A percentile compares a stretch with the other conserved stretches of the same genome.
Evolutionary conservation across 2,888 invertebrate genomes (phyloP).

Genomic region (Hesperia comma): DNA sequence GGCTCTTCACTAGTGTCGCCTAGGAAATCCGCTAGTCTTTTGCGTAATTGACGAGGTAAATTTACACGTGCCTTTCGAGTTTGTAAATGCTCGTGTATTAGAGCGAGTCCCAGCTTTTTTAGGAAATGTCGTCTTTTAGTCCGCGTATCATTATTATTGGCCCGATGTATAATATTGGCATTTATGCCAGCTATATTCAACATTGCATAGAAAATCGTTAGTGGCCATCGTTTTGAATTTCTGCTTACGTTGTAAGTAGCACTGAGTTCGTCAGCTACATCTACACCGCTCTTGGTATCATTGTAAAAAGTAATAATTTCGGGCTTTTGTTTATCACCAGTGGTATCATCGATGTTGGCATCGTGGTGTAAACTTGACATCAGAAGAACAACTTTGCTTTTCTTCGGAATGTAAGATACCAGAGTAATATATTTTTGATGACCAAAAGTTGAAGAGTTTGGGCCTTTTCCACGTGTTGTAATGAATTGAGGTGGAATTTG

Average conservation of each 20-base stretch:
- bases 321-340: constrained; percentile 26
- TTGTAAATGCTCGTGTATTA: no score
- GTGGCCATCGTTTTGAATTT: constrained; percentile 34
- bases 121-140: no score
- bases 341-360: constrained; percentile 8
- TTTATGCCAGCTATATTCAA: constrained; percentile 32
- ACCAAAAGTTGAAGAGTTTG: constrained; percentile 34
- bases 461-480: constrained; percentile 21
- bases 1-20: no score
- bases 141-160: constrained; percentile 15
- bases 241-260: constrained; percentile 31
- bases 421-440: constrained; percentile 39
- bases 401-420: constrained; percentile 38
- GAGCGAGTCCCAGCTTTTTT: no score
- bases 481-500: constrained; percentile 41
- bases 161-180: background rate
- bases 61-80: no score
- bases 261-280: constrained; percentile 30
- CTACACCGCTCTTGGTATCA: constrained; percentile 31
- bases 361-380: constrained; percentile 28
- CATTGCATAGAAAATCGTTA: constrained; percentile 29
- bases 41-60: no score
- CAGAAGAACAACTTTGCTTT: constrained; percentile 13
- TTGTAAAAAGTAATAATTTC: constrained; percentile 37
- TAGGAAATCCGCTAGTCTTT: no score